Evolutionary conservation across 2,113 vertebrate species (phyloP).

Genomic region (Spheniscus mendiculus): DNA sequence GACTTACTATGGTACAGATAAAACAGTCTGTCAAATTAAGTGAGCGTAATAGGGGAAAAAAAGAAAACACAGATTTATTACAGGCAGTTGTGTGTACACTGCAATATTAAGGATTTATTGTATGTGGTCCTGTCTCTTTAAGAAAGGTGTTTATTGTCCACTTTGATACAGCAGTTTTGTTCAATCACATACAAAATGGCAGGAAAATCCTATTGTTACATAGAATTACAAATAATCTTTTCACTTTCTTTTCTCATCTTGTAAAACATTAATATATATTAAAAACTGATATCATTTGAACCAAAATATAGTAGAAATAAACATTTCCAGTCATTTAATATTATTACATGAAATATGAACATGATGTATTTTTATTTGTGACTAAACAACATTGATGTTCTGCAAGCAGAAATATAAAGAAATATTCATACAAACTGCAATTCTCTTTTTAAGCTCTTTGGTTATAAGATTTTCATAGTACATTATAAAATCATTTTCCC

Average conservation of each 20-base stretch:
- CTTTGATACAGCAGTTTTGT: background rate
- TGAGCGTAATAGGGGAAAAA: background rate
- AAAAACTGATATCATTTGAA: background rate
- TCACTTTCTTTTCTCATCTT: background rate
- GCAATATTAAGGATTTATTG: background rate
- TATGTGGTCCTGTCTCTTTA: rapidly evolving
- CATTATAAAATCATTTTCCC: background rate
- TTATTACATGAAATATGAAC: background rate
- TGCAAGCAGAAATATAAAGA: background rate
- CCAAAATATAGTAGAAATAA: background rate
- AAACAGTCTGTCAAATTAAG: background rate
- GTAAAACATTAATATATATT: background rate
- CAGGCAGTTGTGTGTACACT: background rate
- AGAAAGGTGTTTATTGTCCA: background rate
- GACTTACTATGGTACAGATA: background rate
- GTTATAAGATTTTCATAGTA: background rate
- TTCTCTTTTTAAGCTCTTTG: background rate
- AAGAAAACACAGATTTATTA: background rate
- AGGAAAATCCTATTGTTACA: background rate
- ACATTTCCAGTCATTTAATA: background rate
- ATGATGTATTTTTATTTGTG: background rate
- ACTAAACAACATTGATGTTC: background rate
- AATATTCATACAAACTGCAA: background rate
- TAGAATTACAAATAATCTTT: background rate
- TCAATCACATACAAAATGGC: background rate